Percentiles rank a stretch among this genome's conserved stretches.
Conservation (phyloP, 2,888 invertebrate species). For the Pammene fasciana region DNA sequence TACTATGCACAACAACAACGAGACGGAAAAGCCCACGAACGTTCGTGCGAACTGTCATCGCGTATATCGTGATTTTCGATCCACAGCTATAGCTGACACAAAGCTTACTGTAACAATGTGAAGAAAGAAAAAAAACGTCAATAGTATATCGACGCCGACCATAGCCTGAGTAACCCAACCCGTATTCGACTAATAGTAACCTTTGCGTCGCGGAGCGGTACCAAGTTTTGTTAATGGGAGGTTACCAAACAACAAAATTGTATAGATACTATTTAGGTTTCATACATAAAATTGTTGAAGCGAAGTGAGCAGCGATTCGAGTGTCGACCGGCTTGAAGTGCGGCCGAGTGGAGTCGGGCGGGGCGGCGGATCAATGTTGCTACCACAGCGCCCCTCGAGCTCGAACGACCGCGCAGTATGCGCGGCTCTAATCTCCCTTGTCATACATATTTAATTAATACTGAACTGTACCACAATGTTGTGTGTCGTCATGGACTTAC, state of each 20-base stretch:
- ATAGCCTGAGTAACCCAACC: conserved; percentile 52
- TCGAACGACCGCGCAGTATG: conserved; percentile 12
- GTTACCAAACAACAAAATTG: conserved; percentile 72
- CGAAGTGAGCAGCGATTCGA: conserved; percentile 70
- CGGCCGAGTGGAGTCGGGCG: conserved; percentile 57
- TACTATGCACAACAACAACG: conserved; percentile 56
- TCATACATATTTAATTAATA: conserved; percentile 33
- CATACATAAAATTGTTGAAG: conserved; percentile 67
- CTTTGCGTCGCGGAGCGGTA: conserved; percentile 64
- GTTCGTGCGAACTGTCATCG: conserved; percentile 49
- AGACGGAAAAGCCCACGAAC: conserved; percentile 53
- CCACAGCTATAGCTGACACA: conserved; percentile 51
- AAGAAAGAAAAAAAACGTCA: conserved; percentile 48
- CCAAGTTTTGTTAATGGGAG: conserved; percentile 70
- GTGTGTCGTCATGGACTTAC: conserved; percentile 27
- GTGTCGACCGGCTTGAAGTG: conserved; percentile 66
- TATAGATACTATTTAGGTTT: conserved; percentile 74
- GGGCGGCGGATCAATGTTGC: conserved; percentile 72
- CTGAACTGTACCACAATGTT: conserved; percentile 25
- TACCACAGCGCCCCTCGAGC: conserved; percentile 53
- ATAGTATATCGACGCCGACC: conserved; percentile 51
- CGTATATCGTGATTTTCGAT: conserved; percentile 51
- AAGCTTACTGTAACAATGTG: conserved; percentile 49
- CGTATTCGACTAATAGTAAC: conserved; percentile 61
- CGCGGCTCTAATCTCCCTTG: conserved; percentile 40